Percentiles rank a stretch among this genome's conserved stretches.
These are phyloP conservation scores for Apeltes quadracus DNA, from an alignment of 2,113 vertebrate genomes.

Conservation along the genomic window DNA sequence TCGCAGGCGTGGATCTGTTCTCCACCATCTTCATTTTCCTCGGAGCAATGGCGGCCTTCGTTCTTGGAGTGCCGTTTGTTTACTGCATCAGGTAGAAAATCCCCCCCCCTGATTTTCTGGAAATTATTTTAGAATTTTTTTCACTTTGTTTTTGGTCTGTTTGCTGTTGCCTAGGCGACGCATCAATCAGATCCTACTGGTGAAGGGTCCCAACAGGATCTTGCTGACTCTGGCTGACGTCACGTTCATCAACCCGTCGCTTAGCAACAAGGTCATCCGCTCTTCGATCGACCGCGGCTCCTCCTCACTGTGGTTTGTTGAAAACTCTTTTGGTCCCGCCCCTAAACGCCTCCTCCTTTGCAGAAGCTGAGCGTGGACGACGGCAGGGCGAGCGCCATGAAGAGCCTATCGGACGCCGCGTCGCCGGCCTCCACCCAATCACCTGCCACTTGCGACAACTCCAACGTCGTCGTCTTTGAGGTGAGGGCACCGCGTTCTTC, in stretches of 20 bases:
- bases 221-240: slow-evolving; percentile 80
- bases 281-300: background rate
- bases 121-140: too few species aligned
- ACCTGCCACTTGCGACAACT: slow-evolving; percentile 83
- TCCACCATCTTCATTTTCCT: slow-evolving; percentile 65
- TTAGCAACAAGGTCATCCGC: slow-evolving; percentile 83
- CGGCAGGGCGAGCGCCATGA: slow-evolving; percentile 70
- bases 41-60: slow-evolving; percentile 30
- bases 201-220: slow-evolving; percentile 82
- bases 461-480: slow-evolving; percentile 82
- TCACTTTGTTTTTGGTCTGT: too few species aligned
- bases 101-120: background rate
- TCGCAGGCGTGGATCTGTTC: slow-evolving; percentile 81
- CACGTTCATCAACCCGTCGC: slow-evolving; percentile 83
- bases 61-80: slow-evolving; percentile 41
- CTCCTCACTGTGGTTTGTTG: too few species aligned
- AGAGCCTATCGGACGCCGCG: slow-evolving; percentile 63
- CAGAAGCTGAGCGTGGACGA: slow-evolving; percentile 81
- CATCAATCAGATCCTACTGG: slow-evolving; percentile 73
- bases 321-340: too few species aligned
- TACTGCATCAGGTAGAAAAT: slow-evolving; percentile 80
- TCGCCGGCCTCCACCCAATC: slow-evolving; percentile 69
- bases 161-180: slow-evolving; percentile 71
- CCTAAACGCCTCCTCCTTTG: too few species aligned
- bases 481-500: slow-evolving; percentile 49